These are phyloP conservation scores for Nothocercus julius DNA, from an alignment of 2,113 vertebrate genomes.

Conservation along the genomic window DNA sequence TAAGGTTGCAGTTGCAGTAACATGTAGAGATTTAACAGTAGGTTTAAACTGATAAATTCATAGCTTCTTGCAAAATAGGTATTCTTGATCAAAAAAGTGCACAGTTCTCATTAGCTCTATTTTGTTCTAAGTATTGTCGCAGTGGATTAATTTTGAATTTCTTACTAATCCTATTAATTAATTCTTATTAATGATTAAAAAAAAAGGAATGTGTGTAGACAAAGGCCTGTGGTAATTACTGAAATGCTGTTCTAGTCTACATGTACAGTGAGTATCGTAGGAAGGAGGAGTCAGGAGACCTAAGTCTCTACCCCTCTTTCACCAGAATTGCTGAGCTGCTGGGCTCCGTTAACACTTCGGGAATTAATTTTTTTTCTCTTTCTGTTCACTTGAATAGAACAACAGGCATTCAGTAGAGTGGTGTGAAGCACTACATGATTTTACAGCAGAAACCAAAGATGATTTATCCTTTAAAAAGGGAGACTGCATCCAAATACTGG, in stretches of 20 bases:
- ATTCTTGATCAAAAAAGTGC: background rate
- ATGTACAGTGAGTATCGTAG: background rate
- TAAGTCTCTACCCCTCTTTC: background rate
- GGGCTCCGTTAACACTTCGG: background rate
- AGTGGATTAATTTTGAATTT: conserved; percentile 8
- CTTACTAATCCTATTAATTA: background rate
- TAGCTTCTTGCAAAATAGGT: background rate
- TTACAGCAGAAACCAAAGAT: conserved; percentile 79
- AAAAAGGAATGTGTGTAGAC: background rate
- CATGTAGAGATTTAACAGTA: background rate
- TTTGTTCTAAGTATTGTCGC: conserved; percentile 1
- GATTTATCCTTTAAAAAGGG: conserved; percentile 89
- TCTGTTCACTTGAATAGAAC: conserved; percentile 61
- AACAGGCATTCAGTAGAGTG: conserved; percentile 72
- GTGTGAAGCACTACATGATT: conserved; percentile 90
- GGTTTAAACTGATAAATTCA: background rate
- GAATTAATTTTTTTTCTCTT: conserved; percentile 30
- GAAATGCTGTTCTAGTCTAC: conserved; percentile 8
- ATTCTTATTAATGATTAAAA: background rate
- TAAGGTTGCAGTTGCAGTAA: background rate
- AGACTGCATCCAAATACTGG: conserved; percentile 85
- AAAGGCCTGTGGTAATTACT: conserved; percentile 12
- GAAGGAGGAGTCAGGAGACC: background rate
- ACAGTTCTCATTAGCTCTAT: background rate
- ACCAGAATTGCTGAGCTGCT: background rate